A percentile compares a stretch with the other conserved stretches of the same genome.
Conservation (phyloP, 2,113 vertebrate species). For the Sclerurus mexicanus region DNA sequence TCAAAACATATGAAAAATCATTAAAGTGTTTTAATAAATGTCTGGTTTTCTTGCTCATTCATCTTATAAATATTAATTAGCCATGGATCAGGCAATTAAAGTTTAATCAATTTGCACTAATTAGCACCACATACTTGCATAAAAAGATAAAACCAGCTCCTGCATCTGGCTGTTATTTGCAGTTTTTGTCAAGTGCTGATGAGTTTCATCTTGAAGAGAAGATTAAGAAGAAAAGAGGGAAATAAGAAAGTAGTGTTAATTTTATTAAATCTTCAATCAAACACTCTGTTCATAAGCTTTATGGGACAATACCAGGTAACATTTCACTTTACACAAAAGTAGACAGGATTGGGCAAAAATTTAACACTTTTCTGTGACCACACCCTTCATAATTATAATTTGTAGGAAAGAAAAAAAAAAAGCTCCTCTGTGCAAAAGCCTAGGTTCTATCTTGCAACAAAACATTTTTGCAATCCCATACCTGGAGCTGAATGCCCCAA, state of each 20-base stretch:
- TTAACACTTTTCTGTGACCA: neutral
- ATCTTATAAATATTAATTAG: conserved; percentile 89
- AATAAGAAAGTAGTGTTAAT: conserved; percentile 82
- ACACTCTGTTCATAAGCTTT: conserved; percentile 58
- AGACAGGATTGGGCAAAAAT: conserved; percentile 13
- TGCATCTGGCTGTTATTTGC: conserved; percentile 86
- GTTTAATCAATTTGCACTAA: conserved; percentile 88
- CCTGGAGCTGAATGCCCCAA: neutral
- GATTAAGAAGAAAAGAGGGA: conserved; percentile 82
- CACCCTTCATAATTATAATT: neutral
- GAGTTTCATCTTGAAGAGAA: conserved; percentile 85
- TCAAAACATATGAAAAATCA: conserved; percentile 86
- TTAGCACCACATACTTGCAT: conserved; percentile 86
- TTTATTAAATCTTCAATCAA: conserved; percentile 83
- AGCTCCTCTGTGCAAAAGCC: neutral
- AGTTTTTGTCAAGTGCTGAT: conserved; percentile 88
- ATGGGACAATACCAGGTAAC: conserved; percentile 63
- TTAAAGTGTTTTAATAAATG: conserved; percentile 88
- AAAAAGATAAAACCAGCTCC: conserved; percentile 85
- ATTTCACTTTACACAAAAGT: conserved; percentile 45
- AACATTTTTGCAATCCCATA: neutral
- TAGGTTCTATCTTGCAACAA: neutral
- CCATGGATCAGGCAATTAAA: conserved; percentile 87
- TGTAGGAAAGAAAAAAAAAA: neutral
- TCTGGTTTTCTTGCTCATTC: conserved; percentile 83